These are phyloP conservation scores for Pteronotus mesoamericanus DNA, from an alignment of 2,797 vertebrate genomes.

Conservation along the genomic window DNA sequence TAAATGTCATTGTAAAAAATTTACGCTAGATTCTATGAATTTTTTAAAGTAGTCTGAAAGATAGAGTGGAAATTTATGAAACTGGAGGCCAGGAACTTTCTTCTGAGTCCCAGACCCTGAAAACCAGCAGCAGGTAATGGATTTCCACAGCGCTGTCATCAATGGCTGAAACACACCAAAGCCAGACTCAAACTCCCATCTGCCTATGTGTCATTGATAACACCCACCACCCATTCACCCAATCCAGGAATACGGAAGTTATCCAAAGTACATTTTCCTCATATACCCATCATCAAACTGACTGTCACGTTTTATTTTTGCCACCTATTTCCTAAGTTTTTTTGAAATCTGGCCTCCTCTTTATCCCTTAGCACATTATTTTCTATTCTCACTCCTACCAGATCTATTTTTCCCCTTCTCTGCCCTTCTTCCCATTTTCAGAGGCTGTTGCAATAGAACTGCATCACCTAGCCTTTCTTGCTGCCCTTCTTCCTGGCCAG, in stretches of 20 bases:
- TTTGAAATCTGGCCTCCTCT: neutral
- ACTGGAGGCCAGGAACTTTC: neutral
- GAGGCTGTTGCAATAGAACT: neutral
- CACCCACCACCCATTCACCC: neutral
- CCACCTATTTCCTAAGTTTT: neutral
- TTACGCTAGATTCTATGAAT: neutral
- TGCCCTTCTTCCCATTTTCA: neutral
- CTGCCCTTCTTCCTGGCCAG: neutral
- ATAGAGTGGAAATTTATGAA: neutral
- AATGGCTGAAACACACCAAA: neutral
- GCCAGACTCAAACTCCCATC: neutral
- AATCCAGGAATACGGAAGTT: neutral
- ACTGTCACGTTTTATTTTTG: neutral
- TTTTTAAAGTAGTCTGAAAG: neutral
- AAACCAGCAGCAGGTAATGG: neutral
- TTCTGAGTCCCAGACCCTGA: neutral
- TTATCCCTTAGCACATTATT: neutral
- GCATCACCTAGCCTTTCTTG: neutral
- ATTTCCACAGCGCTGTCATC: neutral
- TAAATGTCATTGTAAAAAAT: neutral
- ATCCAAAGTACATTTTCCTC: neutral
- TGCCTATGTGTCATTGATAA: neutral
- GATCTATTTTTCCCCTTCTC: neutral
- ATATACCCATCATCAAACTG: neutral
- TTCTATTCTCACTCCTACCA: too few relatives aligned